Conservation (phyloP, 2,888 invertebrate genomes). For the Rhorus exstirpatorius region DNA sequence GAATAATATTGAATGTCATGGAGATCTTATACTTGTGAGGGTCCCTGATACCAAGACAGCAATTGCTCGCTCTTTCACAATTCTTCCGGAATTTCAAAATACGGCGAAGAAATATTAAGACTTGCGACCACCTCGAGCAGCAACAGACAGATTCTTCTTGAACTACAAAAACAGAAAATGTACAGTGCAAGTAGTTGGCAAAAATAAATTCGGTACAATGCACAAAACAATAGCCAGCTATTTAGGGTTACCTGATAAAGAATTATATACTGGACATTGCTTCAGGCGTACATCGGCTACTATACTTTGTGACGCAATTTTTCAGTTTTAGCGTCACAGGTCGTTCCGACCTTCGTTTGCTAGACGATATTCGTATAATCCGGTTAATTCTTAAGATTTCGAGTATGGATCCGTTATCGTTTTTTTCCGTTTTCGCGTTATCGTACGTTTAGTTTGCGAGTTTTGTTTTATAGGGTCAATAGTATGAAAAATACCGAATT, state of each 20-base stretch:
- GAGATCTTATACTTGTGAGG: slow-evolving; percentile 32
- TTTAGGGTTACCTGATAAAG: slow-evolving; percentile 64
- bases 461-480: too few species aligned
- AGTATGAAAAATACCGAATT: too few species aligned
- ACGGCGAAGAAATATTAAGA: slow-evolving; percentile 49
- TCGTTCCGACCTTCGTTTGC: too few species aligned
- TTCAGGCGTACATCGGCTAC: slow-evolving; percentile 72
- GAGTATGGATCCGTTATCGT: too few species aligned
- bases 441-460: too few species aligned
- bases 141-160: slow-evolving; percentile 51
- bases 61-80: slow-evolving; percentile 36
- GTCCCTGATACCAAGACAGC: slow-evolving; percentile 47
- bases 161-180: slow-evolving; percentile 45
- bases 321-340: too few species aligned
- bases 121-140: slow-evolving; percentile 22
- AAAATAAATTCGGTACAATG: slow-evolving; percentile 70
- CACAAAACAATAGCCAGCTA: slow-evolving; percentile 66
- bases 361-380: too few species aligned
- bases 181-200: slow-evolving; percentile 67
- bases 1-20: slow-evolving; percentile 34
- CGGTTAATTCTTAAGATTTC: too few species aligned
- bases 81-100: slow-evolving; percentile 46
- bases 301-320: too few species aligned
- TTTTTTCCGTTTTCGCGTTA: too few species aligned
- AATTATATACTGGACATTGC: slow-evolving; percentile 70